Conservation (phyloP, 2,888 invertebrate species). For the Catocala nupta region DNA sequence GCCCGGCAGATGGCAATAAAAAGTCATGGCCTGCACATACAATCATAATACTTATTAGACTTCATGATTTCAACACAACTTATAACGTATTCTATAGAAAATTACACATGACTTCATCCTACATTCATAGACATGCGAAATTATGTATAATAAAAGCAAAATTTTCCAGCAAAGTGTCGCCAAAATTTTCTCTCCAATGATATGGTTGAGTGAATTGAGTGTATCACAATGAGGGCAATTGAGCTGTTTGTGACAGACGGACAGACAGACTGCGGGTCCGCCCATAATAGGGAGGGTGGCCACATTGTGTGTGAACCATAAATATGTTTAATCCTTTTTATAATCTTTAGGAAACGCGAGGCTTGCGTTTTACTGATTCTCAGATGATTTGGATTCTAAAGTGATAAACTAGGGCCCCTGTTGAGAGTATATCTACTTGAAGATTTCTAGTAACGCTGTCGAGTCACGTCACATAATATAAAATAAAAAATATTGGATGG, state of each 20-base stretch:
- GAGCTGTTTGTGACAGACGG: conserved; percentile 64
- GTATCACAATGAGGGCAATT: conserved; percentile 59
- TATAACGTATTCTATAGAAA: conserved; percentile 21
- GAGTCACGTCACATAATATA: no score
- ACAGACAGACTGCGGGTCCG: conserved; percentile 45
- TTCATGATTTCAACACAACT: conserved; percentile 12
- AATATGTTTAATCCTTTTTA: no score
- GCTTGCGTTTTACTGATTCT: not conserved
- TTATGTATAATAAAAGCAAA: not conserved
- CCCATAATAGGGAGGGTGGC: conserved; percentile 22
- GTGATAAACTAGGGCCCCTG: no score
- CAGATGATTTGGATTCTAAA: no score
- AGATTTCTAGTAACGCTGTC: no score
- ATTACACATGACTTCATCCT: conserved; percentile 8
- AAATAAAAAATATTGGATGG: no score
- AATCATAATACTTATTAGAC: conserved; percentile 13
- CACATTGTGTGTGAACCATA: conserved; percentile 1
- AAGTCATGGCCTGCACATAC: conserved; percentile 13
- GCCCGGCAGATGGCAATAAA: no score
- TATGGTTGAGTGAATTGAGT: conserved; percentile 45
- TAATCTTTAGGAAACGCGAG: not conserved
- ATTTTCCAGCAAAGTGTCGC: conserved; percentile 20
- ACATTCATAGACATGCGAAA: no score
- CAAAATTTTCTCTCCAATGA: conserved; percentile 47
- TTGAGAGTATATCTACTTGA: no score